Evolutionary conservation across 2,888 invertebrate genomes (phyloP).

Genomic region (Adineta ricciae): DNA sequence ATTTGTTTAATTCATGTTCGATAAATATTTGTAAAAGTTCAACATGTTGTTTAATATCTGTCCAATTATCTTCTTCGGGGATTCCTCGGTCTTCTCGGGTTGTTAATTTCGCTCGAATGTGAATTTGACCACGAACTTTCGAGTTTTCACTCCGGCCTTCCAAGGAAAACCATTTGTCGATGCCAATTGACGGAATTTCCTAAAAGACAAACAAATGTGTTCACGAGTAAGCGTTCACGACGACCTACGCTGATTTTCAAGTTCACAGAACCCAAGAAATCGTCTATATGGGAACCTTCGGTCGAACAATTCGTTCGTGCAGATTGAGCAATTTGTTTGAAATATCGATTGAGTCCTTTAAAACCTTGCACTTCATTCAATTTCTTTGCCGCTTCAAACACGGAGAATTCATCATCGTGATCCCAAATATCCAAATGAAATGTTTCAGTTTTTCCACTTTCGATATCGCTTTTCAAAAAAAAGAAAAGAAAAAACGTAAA

Average conservation of each 20-base stretch:
- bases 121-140: slow-evolving; percentile 79
- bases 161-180: slow-evolving; percentile 81
- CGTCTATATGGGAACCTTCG: slow-evolving; percentile 63
- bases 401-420: slow-evolving; percentile 90
- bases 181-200: slow-evolving; percentile 77
- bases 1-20: slow-evolving; percentile 60
- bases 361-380: slow-evolving; percentile 82
- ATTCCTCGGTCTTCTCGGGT: slow-evolving; percentile 61
- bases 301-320: slow-evolving; percentile 61
- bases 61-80: slow-evolving; percentile 51
- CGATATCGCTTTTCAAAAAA: slow-evolving; percentile 42
- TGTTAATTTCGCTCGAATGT: slow-evolving; percentile 69
- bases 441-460: slow-evolving; percentile 41
- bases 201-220: neutral
- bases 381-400: slow-evolving; percentile 84
- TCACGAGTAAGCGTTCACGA: too few species aligned
- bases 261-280: slow-evolving; percentile 76
- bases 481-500: neutral
- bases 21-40: slow-evolving; percentile 73
- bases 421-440: slow-evolving; percentile 60
- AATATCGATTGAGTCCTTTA: slow-evolving; percentile 78
- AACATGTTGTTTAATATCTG: slow-evolving; percentile 67
- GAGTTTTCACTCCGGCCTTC: slow-evolving; percentile 80
- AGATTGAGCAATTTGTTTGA: slow-evolving; percentile 93
- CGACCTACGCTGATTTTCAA: slow-evolving; percentile 63